Conservation (phyloP, 2,113 vertebrate species). For the Oncorhynchus clarkii region DNA sequence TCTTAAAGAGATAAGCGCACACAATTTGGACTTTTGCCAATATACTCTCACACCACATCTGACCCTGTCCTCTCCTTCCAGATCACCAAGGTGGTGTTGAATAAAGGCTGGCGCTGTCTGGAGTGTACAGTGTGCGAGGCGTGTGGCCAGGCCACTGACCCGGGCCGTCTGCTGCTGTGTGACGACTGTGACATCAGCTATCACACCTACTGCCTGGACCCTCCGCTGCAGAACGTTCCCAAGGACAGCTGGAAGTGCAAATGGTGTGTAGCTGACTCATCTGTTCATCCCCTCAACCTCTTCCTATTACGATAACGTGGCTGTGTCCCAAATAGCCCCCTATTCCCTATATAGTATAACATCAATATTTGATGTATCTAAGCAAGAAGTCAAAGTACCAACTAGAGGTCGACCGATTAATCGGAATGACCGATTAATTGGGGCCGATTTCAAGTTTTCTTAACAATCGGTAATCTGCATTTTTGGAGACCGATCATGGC, state of each 20-base stretch:
- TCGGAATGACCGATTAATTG: too few relatives aligned
- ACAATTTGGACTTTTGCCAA: background rate
- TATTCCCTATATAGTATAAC: background rate
- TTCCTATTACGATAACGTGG: background rate
- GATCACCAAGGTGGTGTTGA: constrained; percentile 96
- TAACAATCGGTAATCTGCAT: too few relatives aligned
- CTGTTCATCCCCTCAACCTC: background rate
- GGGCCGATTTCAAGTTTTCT: too few relatives aligned
- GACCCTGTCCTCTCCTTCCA: constrained; percentile 45
- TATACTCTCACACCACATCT: background rate
- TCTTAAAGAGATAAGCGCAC: too few relatives aligned
- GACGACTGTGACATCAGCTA: constrained; percentile 99
- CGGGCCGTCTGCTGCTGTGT: constrained; percentile 90
- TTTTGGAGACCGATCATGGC: too few relatives aligned
- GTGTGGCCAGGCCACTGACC: constrained; percentile 94
- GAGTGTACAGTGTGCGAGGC: constrained; percentile 98
- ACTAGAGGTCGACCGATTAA: too few relatives aligned
- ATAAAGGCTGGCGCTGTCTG: constrained; percentile 96
- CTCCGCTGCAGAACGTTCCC: constrained; percentile 93
- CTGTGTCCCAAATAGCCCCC: background rate
- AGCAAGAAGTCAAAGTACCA: too few relatives aligned
- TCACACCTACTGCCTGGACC: constrained; percentile 96
- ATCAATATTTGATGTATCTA: too few relatives aligned
- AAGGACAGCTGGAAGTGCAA: constrained; percentile 99
- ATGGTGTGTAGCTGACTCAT: constrained; percentile 73